Percentiles rank a stretch among this genome's conserved stretches.
Conservation (phyloP, 2,888 invertebrate species). For the Monopis laevigella region DNA sequence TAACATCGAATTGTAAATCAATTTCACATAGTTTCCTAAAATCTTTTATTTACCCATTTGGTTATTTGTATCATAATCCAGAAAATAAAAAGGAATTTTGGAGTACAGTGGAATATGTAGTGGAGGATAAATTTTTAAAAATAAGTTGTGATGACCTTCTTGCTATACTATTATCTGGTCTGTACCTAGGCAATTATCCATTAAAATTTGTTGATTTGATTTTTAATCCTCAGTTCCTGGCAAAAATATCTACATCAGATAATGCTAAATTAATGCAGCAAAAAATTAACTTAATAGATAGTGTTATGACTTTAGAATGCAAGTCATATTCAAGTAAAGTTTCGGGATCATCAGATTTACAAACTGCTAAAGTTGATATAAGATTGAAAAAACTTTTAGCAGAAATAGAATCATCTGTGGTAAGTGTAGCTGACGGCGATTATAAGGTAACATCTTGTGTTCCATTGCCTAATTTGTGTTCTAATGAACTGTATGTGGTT, state of each 20-base stretch:
- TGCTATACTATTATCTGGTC: conserved; percentile 70
- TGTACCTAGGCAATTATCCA: conserved; percentile 71
- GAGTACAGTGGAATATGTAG: conserved; percentile 55
- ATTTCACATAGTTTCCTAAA: conserved; percentile 64
- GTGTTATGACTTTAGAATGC: conserved; percentile 71
- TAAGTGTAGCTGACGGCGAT: conserved; percentile 45
- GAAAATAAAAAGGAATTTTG: conserved; percentile 62
- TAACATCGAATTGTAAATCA: conserved; percentile 47
- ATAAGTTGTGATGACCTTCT: conserved; percentile 66
- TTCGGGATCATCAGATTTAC: conserved; percentile 36
- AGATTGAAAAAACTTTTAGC: conserved; percentile 44
- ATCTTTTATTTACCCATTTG: conserved; percentile 69
- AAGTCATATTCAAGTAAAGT: conserved; percentile 65
- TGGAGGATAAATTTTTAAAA: conserved; percentile 66
- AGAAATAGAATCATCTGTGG: conserved; percentile 48
- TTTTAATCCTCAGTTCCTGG: conserved; percentile 69
- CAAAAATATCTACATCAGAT: conserved; percentile 50
- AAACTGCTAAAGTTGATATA: conserved; percentile 24
- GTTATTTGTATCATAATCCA: conserved; percentile 68
- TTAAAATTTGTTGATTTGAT: conserved; percentile 66
- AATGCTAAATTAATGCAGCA: conserved; percentile 43
- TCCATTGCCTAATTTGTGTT: conserved; percentile 61
- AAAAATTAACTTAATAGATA: conserved; percentile 70
- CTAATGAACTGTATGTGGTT: conserved; percentile 66
- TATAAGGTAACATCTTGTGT: conserved; percentile 58